Base-by-base conservation (phyloP, 2,888 invertebrate genomes). In the Hyposoter didymator region DNA sequence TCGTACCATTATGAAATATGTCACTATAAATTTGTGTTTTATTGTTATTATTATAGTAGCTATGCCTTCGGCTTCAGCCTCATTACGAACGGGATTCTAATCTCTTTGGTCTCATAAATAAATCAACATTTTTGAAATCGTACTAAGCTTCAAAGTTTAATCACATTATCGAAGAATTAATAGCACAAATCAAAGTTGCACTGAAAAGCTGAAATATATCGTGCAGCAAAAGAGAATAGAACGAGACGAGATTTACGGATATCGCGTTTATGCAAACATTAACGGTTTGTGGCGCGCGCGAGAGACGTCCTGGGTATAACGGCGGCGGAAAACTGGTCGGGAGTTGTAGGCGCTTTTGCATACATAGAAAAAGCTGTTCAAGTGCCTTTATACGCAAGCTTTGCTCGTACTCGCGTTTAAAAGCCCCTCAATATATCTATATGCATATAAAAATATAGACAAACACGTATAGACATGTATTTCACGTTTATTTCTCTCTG, bases 241-340 rank as follows among this genome's bases (percentile, higher is more conserved):
- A 83, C 83, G 78, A 78, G 85, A 66, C 80, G 75, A 87, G 88
- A 88, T 90, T 90, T 89, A 90, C 89, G 90, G 90, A 89, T n/a
- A n/a, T 91, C 89, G 90, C 91, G 90, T 92, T 92, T 91, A 92
- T 92, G 92, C 91, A 92, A 92, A 92, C 92, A 91, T 91, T 91
- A 92, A 92, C 76, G 78, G 74, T 62, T 28, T 64, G 64, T 72
- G 76, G 64, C n/a, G 66, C 78, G 66, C 78, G 74, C 81, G 64
- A 62, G 83, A 32, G 81, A 52, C 76, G 81, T 78, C 8, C 8
- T 39, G 32, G 82, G 55, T 84, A 75, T 85, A 82, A 84, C 82
- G 82, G 84, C n/a, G 55, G 69, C 55, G 69, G 66, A 78, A 62
- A 69, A 62, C 55, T 47, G 59, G 47, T 47, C 62, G 47, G 35